These are phyloP conservation scores for Drosophila bipectinata DNA, from an alignment of 1,140 invertebrate genomes.

Conservation along the genomic window DNA sequence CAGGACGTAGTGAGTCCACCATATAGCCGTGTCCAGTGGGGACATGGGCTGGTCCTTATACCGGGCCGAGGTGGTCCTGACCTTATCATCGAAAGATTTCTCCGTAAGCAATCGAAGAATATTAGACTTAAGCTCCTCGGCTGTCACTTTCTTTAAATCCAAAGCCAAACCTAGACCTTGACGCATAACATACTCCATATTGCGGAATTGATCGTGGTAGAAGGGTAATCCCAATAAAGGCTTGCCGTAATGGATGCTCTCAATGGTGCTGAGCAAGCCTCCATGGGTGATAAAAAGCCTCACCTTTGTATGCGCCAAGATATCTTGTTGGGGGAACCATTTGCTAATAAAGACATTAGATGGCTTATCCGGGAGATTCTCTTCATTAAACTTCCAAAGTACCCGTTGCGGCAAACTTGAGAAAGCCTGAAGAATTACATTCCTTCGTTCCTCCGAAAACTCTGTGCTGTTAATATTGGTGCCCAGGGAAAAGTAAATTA, in stretches of 20 bases:
- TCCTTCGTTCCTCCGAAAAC: slow-evolving; percentile 84
- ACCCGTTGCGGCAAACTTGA: slow-evolving; percentile 76
- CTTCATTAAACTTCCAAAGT: slow-evolving; percentile 85
- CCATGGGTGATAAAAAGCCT: slow-evolving; percentile 86
- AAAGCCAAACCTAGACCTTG: slow-evolving; percentile 85
- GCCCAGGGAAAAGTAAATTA: slow-evolving; percentile 87
- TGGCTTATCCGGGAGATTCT: slow-evolving; percentile 63
- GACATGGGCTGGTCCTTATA: slow-evolving; percentile 85
- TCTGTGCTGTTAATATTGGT: slow-evolving; percentile 84
- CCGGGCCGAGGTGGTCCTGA: slow-evolving; percentile 80
- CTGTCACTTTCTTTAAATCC: slow-evolving; percentile 13
- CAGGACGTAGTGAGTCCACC: slow-evolving; percentile 87
- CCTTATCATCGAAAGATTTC: slow-evolving; percentile 19
- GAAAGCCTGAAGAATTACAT: slow-evolving; percentile 38
- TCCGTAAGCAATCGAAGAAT: slow-evolving; percentile 38
- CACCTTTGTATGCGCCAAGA: slow-evolving; percentile 83
- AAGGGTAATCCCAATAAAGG: slow-evolving; percentile 60
- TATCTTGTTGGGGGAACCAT: slow-evolving; percentile 85
- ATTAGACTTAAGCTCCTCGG: background rate
- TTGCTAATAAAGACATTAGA: slow-evolving; percentile 87
- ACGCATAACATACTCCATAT: slow-evolving; percentile 33
- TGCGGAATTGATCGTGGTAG: slow-evolving; percentile 57
- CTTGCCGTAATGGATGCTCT: slow-evolving; percentile 79
- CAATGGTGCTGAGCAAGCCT: slow-evolving; percentile 84
- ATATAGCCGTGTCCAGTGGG: slow-evolving; percentile 85